A percentile compares a stretch with the other conserved stretches of the same genome.
phyloP scores from a whole-genome alignment of 2,113 vertebrate genomes.

The Micronisus gabar region DNA sequence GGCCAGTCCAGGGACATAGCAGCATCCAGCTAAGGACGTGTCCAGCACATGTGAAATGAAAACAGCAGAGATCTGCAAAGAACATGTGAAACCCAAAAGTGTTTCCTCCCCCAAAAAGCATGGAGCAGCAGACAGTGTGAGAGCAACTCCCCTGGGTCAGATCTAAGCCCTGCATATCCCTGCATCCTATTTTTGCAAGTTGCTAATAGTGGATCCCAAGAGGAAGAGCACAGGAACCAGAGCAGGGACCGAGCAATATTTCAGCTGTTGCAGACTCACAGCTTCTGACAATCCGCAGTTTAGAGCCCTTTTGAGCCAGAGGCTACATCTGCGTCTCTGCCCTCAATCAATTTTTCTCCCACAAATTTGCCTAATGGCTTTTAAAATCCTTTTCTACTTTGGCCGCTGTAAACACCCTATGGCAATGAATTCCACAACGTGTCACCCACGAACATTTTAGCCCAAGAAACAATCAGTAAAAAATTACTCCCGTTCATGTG shows the following conservation, averaged over 20 bases:
- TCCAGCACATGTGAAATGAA: not conserved
- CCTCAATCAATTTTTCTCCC: conserved; percentile 33
- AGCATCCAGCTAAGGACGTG: not conserved
- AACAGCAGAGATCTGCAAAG: not conserved
- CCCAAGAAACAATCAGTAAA: not conserved
- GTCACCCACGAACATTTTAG: accelerated
- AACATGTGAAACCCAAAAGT: not conserved
- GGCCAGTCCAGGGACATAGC: not conserved
- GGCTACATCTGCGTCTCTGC: not conserved
- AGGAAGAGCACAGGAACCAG: not conserved
- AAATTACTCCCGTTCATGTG: not conserved
- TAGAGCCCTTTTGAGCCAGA: not conserved
- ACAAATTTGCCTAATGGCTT: conserved; percentile 45
- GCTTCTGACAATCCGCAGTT: not conserved
- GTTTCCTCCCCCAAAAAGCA: not conserved
- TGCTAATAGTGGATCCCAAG: accelerated
- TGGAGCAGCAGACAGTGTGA: not conserved
- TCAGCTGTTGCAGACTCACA: not conserved
- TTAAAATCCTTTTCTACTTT: not conserved
- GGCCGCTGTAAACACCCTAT: not conserved
- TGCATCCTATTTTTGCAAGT: not conserved
- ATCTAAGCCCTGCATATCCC: not conserved
- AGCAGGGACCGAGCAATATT: not conserved
- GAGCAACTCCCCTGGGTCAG: not conserved
- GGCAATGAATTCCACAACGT: not conserved